phyloP scores from a whole-genome alignment of 2,113 vertebrate genomes.

The Apteryx owenii region DNA sequence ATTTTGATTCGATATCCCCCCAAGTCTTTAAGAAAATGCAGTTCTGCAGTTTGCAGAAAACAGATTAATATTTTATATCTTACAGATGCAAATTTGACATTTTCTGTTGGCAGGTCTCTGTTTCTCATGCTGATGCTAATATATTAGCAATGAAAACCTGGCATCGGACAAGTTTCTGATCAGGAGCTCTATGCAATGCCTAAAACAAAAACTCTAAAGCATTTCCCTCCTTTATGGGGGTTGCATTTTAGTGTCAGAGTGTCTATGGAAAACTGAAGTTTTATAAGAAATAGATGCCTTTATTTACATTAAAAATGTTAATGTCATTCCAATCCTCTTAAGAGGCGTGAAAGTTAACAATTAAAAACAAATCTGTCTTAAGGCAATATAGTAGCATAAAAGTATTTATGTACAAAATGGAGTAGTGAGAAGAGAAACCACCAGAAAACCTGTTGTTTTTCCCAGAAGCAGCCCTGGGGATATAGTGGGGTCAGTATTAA shows the following conservation, averaged over 20 bases:
- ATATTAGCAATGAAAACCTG: not conserved
- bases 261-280: not conserved
- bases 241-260: not conserved
- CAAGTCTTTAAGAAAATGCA: not conserved
- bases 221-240: not conserved
- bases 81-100: not conserved
- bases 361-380: not conserved
- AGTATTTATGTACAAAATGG: not conserved
- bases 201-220: not conserved
- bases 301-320: not conserved
- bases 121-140: not conserved
- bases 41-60: not conserved
- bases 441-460: not conserved
- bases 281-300: not conserved
- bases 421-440: not conserved
- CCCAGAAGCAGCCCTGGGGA: not conserved
- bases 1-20: not conserved
- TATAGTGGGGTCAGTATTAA: not conserved
- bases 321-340: not conserved
- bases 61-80: conserved; percentile 7
- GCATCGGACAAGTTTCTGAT: not conserved
- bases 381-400: not conserved
- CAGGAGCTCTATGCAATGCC: not conserved
- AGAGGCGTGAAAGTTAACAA: not conserved
- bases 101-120: not conserved